Base-by-base conservation (phyloP, 1,140 invertebrate genomes). In the Zaprionus ghesquierei region DNA sequence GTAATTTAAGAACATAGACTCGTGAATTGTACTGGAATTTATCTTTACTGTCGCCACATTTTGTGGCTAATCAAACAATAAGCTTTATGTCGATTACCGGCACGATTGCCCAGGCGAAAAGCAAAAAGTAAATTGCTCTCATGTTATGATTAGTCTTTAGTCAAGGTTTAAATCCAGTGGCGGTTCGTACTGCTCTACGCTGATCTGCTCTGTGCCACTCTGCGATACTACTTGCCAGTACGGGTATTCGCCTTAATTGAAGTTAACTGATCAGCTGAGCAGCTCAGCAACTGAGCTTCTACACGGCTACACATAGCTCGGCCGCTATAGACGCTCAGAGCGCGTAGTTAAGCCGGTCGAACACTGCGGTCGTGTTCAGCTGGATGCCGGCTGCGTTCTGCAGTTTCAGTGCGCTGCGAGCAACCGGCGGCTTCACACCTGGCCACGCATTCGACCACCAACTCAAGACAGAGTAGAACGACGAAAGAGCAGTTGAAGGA, bases 341-440 rank as follows among this genome's bases (percentile, higher is more conserved):
- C 51, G 51, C 46, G 27, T n/a, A 29, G 53, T 20, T 49, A 29
- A 65, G 62, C 56, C 55, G 65, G 41, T 63, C 73, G 63, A 60
- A 31, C 46, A 22, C 20, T 53, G 63, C 69, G 61, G 62, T 58
- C 41, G 76, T 59, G 82, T 65, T 79, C n/a, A 82, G 82, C 69
- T 86, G 56, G 27, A 75, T 23, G 46, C 65, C 64, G 55, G 38
- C 53, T 55, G 41, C 44, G 31, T 27, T 50, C 58, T 77, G 69
- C 68, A 73, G 25, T 58, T 58, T 89, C 69, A 87, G 84, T 87
- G 79, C 84, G 84, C 73, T 79, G 79, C 66, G 72, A 87, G 73
- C 84, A 71, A 89, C 76, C 84, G 84, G 79, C 84, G 84, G 70
- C 80, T 77, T 75, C 59, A 77, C 82, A 89, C 79, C 84, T 89